phyloP scores from a whole-genome alignment of 2,888 invertebrate genomes.

The Drosophila peninsularis region DNA sequence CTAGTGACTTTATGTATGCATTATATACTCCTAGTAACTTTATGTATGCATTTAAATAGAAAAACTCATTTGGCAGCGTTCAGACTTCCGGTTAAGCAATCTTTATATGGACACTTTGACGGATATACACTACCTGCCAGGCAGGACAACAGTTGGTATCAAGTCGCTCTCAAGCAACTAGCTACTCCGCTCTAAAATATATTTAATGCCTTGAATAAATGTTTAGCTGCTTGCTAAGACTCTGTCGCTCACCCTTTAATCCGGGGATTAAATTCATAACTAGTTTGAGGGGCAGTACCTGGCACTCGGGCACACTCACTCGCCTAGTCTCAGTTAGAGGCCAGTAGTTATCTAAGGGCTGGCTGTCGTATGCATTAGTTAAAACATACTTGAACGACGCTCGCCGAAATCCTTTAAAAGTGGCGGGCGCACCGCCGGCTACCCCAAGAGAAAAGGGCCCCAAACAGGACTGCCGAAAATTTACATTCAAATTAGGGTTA shows the following conservation, averaged over 20 bases:
- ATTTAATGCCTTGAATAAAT: not conserved
- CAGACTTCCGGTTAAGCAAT: no score
- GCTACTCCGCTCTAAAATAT: no score
- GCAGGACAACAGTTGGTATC: no score
- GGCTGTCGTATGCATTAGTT: constrained; percentile 56
- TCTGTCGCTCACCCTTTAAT: not conserved
- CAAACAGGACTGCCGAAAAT: constrained; percentile 68
- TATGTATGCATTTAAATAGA: no score
- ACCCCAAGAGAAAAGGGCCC: constrained; percentile 31
- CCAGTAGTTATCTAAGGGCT: constrained; percentile 1
- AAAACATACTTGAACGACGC: constrained; percentile 63
- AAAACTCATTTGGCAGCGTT: no score
- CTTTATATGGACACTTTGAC: no score
- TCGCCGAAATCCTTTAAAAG: constrained; percentile 67
- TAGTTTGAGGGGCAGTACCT: not conserved
- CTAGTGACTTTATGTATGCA: no score
- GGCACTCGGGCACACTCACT: not conserved
- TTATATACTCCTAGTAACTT: no score
- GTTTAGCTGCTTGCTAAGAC: not conserved
- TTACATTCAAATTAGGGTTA: constrained; percentile 82
- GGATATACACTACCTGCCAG: no score
- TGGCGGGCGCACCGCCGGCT: constrained; percentile 18
- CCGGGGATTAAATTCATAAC: constrained; percentile 12
- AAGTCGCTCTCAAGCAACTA: no score
- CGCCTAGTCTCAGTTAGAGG: not conserved